Evolutionary conservation across 2,113 vertebrate genomes (phyloP), one percentile per base, ranked within the genome.

Genomic region (Phyllostomus discolor): DNA sequence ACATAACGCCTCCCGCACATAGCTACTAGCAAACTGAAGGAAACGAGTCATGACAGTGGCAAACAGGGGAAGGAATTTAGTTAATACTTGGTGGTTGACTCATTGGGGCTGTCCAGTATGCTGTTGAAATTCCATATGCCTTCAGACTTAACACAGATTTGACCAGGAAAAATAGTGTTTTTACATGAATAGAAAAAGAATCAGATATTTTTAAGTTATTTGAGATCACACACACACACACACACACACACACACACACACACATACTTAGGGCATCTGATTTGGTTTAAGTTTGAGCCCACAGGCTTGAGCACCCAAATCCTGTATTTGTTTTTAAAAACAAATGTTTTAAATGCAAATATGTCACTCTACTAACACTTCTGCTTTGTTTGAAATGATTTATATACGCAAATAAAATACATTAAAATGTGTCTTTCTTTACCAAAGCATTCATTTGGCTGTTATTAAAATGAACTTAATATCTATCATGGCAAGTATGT

Each of bases 381-480:
- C 52, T 88, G 31, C 69, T 97, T 97, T 97, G 73, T 64, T 67
- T 97, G 79, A 91, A 92, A 93, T 94, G 16, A 95, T 89, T 90
- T 76, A 59, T 33, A 73, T 14, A 96, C 80, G 70, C 86, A 97
- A 97, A 97, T 59, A 72, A 54, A 95, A 76, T 72, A 54, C 64
- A 38, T 88, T 93, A 85, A 76, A 93, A 70, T 48, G 1, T 70
- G 28, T 59, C 43, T 75, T 93, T 84, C 50, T 75, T 91, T 84
- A 79, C 59, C 67, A 50, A 91, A 76, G n/a, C 15, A 86, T 88
- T 87, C 38, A 90, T 38, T 96, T 90, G 54, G 48, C 7, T 90
- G 24, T 66, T n/a, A 81, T 69, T 52, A 67, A 59, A 94, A 72
- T 67, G 46, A 84, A 78, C 50, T 76, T 72, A 75, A 90, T 76